Conservation (phyloP, 2,797 vertebrate genomes). For the Carcharodon carcharias region DNA sequence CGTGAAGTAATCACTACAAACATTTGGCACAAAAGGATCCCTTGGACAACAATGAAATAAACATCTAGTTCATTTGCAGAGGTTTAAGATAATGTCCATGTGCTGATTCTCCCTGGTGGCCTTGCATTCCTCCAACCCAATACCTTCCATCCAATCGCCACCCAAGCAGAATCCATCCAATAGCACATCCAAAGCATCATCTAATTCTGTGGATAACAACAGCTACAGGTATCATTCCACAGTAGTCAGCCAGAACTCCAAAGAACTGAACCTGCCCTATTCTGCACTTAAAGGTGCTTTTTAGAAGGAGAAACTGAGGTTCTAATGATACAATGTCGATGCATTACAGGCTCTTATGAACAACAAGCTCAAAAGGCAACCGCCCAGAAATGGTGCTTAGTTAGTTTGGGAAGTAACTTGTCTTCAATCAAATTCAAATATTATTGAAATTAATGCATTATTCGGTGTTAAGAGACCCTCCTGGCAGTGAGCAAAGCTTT, state of each 20-base stretch:
- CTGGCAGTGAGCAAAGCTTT: no score
- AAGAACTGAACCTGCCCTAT: neutral
- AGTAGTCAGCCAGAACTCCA: neutral
- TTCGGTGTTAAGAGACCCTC: neutral
- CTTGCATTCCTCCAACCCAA: neutral
- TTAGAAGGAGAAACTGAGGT: neutral
- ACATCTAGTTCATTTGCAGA: neutral
- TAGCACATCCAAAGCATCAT: neutral
- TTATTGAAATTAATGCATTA: slow-evolving; percentile 3
- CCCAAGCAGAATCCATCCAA: neutral
- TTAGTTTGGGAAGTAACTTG: neutral
- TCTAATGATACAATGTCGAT: neutral
- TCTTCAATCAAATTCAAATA: slow-evolving; percentile 22
- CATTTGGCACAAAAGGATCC: neutral
- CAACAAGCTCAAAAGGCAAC: neutral
- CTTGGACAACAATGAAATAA: neutral
- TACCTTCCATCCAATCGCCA: neutral
- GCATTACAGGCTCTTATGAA: neutral
- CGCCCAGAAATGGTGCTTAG: neutral
- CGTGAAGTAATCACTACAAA: neutral
- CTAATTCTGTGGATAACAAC: neutral
- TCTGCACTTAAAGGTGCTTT: neutral
- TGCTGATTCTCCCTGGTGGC: neutral
- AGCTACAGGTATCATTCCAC: neutral
- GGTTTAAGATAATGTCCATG: neutral